A percentile compares a stretch with the other conserved stretches of the same genome.
phyloP scores from a whole-genome alignment of 2,797 vertebrate genomes.

The Microctenopoma lineatum region DNA sequence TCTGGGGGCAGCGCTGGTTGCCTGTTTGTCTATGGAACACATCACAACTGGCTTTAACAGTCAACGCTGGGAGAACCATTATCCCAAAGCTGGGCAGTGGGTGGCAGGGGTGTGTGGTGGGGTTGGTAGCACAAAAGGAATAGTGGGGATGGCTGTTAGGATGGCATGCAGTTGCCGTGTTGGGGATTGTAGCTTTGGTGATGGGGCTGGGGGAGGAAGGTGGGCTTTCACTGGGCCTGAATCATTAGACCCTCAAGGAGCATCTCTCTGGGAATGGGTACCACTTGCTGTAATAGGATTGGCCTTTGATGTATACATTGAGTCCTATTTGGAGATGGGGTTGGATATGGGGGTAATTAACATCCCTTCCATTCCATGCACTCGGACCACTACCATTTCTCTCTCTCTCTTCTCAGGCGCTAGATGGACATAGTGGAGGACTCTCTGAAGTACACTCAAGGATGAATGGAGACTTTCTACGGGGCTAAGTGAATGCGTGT shows the following conservation, averaged over 20 bases:
- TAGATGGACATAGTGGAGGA: slow-evolving; percentile 70
- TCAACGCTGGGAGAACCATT: slow-evolving; percentile 81
- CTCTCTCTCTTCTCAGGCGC: slow-evolving; percentile 49
- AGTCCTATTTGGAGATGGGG: slow-evolving; percentile 29
- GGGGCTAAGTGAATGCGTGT: slow-evolving; percentile 51
- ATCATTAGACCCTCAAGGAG: slow-evolving; percentile 70
- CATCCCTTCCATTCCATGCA: slow-evolving; percentile 46
- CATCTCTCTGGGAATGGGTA: slow-evolving; percentile 59
- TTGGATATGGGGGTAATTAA: slow-evolving; percentile 63
- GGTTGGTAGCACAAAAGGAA: not conserved
- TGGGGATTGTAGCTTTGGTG: slow-evolving; percentile 12
- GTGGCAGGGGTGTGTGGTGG: slow-evolving; percentile 1
- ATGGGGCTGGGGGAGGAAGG: slow-evolving; percentile 33
- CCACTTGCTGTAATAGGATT: slow-evolving; percentile 48
- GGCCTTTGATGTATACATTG: slow-evolving; percentile 65
- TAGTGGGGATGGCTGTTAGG: slow-evolving; percentile 40
- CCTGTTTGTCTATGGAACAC: slow-evolving; percentile 98
- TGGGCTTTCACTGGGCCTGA: slow-evolving; percentile 48
- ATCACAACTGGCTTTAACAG: slow-evolving; percentile 87
- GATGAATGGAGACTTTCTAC: slow-evolving; percentile 73
- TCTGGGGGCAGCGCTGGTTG: slow-evolving; percentile 96
- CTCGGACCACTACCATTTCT: slow-evolving; percentile 45
- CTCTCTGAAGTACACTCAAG: slow-evolving; percentile 65
- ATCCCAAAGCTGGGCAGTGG: slow-evolving; percentile 64
- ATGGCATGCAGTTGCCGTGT: slow-evolving; percentile 52